Conservation (phyloP, 2,797 vertebrate genomes). For the Phrynocephalus vlangalii region DNA sequence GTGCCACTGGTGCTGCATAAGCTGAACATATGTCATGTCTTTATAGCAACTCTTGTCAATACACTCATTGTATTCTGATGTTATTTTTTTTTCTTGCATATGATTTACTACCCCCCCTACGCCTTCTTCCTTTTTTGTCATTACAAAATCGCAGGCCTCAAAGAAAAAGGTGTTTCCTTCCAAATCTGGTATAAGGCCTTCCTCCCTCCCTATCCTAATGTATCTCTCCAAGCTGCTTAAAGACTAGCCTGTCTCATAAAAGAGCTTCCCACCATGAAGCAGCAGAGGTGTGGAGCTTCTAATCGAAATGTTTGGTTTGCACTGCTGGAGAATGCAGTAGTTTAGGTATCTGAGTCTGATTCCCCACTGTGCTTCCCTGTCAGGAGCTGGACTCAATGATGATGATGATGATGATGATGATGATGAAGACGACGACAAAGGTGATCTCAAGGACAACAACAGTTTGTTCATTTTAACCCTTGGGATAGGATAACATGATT, state of each 20-base stretch:
- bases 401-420: no score
- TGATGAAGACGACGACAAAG: no score
- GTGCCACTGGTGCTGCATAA: not conserved
- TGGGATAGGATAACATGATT: conserved; percentile 19
- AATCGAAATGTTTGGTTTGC: not conserved
- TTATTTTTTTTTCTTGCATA: not conserved
- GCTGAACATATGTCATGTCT: conserved; percentile 25
- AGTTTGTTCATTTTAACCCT: conserved; percentile 25
- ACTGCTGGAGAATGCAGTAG: not conserved
- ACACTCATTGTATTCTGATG: not conserved
- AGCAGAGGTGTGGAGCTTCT: conserved; percentile 13
- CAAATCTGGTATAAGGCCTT: not conserved
- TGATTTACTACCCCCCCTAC: not conserved
- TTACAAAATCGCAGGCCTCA: not conserved
- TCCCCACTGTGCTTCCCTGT: no score
- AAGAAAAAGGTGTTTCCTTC: not conserved
- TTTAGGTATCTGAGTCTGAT: no score
- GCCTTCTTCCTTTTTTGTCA: not conserved
- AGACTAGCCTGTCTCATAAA: not conserved
- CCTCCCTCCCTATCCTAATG: no score
- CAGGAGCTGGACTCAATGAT: no score
- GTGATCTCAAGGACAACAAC: no score
- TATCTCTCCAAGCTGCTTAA: not conserved
- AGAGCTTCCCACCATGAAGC: conserved; percentile 19
- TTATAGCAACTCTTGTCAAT: conserved; percentile 37